Conservation (phyloP, 37 sponge, comb jelly and placozoan species). For the Halisarca cf. caerulea region DNA sequence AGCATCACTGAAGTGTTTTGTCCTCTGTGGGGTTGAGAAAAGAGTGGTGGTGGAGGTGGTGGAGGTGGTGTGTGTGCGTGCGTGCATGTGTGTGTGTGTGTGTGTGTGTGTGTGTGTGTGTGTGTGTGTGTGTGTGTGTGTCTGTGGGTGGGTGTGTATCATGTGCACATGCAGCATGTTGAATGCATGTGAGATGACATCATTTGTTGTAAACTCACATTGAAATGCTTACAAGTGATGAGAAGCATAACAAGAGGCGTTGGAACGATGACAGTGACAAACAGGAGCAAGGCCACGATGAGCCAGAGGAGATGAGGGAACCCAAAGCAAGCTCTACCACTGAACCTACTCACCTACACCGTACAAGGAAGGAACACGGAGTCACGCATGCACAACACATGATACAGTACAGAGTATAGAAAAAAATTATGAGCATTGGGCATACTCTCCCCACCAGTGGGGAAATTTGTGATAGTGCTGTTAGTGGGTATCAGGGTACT, state of each 20-base stretch:
- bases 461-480: too few relatives aligned
- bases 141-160: neutral
- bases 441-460: too few relatives aligned
- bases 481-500: too few relatives aligned
- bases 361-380: neutral
- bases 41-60: neutral
- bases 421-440: too few relatives aligned
- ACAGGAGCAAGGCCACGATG: neutral
- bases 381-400: too few relatives aligned
- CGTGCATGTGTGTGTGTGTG: conserved; percentile 1
- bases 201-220: conserved; percentile 3
- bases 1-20: conserved; percentile 70
- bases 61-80: neutral
- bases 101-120: neutral
- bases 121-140: conserved; percentile 4
- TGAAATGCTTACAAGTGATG: conserved; percentile 19
- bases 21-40: conserved; percentile 26
- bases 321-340: neutral
- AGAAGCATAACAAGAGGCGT: neutral
- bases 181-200: too few relatives aligned
- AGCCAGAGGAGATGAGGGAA: neutral
- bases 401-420: too few relatives aligned
- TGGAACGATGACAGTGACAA: neutral
- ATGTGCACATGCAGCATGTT: neutral
- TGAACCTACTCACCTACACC: neutral